These are phyloP conservation scores for Leptonema lineaticorne DNA, from an alignment of 1,140 invertebrate genomes.

Conservation along the genomic window DNA sequence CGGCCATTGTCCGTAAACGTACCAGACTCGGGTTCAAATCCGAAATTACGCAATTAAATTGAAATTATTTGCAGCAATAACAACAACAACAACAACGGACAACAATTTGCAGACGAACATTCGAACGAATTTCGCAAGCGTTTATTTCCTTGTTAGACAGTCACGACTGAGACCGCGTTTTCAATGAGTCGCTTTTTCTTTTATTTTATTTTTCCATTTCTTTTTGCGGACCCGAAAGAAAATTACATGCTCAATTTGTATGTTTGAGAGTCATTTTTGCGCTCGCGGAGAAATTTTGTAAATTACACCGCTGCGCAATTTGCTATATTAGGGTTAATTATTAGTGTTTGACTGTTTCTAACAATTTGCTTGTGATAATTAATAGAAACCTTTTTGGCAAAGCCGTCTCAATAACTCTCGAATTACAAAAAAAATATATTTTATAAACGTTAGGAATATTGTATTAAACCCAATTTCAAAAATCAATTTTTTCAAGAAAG, in stretches of 20 bases:
- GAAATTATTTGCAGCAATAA: slow-evolving; percentile 7
- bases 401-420: too few relatives aligned
- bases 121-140: neutral
- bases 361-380: too few relatives aligned
- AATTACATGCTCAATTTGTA: neutral
- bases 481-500: too few relatives aligned
- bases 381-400: too few relatives aligned
- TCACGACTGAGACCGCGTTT: too few relatives aligned
- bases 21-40: neutral
- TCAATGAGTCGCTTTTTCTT: too few relatives aligned
- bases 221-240: neutral
- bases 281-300: neutral
- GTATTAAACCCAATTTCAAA: too few relatives aligned
- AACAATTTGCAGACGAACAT: neutral
- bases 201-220: neutral
- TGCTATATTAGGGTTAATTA: too few relatives aligned
- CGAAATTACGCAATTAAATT: slow-evolving; percentile 4
- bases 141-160: slow-evolving; percentile 14
- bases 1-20: neutral
- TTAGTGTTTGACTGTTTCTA: too few relatives aligned
- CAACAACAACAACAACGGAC: too few relatives aligned
- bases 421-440: too few relatives aligned
- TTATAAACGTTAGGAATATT: too few relatives aligned
- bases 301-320: neutral
- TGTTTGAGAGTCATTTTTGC: neutral